Conservation (phyloP, 1,140 invertebrate genomes). For the Zaprionus ornatus region DNA sequence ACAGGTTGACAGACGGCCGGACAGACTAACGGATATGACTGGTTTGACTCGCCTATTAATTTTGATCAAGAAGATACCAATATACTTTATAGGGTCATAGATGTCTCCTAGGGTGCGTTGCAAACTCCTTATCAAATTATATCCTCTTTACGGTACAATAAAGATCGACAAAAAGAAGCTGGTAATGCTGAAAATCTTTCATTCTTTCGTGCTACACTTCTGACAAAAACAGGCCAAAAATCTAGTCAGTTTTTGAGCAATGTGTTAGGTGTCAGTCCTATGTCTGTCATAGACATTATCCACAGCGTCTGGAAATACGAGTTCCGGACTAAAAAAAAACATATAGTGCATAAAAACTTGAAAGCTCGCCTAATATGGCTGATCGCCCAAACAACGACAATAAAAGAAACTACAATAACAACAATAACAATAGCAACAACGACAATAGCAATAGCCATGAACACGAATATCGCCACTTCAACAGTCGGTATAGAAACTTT, state of each 20-base stretch:
- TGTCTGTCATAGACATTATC: constrained; percentile 56
- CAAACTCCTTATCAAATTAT: no score
- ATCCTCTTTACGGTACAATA: no score
- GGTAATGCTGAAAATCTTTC: neutral
- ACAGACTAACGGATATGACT: no score
- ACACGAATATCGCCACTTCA: constrained; percentile 40
- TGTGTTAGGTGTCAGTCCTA: constrained; percentile 32
- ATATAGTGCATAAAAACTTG: constrained; percentile 29
- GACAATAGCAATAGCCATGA: constrained; percentile 22
- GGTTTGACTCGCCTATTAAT: no score
- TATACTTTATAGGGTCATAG: no score
- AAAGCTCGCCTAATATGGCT: constrained; percentile 56
- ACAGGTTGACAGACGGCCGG: no score
- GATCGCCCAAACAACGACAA: constrained; percentile 43
- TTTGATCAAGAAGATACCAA: no score
- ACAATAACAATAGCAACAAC: constrained; percentile 20
- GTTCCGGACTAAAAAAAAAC: constrained; percentile 52
- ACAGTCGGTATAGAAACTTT: constrained; percentile 54
- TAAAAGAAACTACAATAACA: constrained; percentile 9
- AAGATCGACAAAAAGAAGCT: no score
- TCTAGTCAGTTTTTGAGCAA: constrained; percentile 26
- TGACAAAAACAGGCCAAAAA: neutral
- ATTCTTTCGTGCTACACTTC: neutral
- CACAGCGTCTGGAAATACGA: constrained; percentile 69
- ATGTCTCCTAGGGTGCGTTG: no score